Evolutionary conservation across 2,888 invertebrate genomes (phyloP).

Genomic region (Pyrocoelia pectoralis): DNA sequence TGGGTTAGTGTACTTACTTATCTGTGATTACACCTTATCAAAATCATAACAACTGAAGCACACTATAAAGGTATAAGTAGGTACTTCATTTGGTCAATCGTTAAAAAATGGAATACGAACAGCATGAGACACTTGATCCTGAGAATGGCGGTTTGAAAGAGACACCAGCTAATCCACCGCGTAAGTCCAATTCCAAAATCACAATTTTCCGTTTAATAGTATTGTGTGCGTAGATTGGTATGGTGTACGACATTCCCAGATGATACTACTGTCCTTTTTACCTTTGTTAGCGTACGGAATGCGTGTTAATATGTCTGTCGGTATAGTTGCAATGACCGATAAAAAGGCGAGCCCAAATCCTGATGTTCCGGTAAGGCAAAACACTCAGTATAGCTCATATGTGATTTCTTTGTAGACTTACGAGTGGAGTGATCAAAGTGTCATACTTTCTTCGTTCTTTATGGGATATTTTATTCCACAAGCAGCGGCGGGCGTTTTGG

Average conservation of each 20-base stretch:
- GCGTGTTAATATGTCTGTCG: constrained; percentile 73
- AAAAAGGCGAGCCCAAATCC: constrained; percentile 56
- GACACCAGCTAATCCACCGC: constrained; percentile 56
- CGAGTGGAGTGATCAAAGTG: constrained; percentile 64
- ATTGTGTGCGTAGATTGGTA: constrained; percentile 58
- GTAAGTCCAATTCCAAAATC: too few relatives aligned
- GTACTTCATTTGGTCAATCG: too few relatives aligned
- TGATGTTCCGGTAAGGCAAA: constrained; percentile 59
- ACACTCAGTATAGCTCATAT: too few relatives aligned
- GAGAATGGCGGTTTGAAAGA: too few relatives aligned
- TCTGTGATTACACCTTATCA: too few relatives aligned
- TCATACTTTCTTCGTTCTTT: constrained; percentile 79
- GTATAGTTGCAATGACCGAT: constrained; percentile 77
- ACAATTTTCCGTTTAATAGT: background rate
- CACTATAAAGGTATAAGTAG: too few relatives aligned
- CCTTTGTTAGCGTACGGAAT: constrained; percentile 69
- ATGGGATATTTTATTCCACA: constrained; percentile 82
- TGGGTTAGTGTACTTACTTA: too few relatives aligned
- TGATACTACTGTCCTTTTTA: constrained; percentile 66
- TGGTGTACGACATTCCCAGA: constrained; percentile 71
- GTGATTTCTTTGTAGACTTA: constrained; percentile 57
- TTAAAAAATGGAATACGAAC: too few relatives aligned
- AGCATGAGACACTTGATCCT: too few relatives aligned
- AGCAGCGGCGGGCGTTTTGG: constrained; percentile 74
- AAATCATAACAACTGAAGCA: too few relatives aligned